Evolutionary conservation across 2,797 vertebrate species (phyloP).

Genomic region (Chrysocyon brachyurus): DNA sequence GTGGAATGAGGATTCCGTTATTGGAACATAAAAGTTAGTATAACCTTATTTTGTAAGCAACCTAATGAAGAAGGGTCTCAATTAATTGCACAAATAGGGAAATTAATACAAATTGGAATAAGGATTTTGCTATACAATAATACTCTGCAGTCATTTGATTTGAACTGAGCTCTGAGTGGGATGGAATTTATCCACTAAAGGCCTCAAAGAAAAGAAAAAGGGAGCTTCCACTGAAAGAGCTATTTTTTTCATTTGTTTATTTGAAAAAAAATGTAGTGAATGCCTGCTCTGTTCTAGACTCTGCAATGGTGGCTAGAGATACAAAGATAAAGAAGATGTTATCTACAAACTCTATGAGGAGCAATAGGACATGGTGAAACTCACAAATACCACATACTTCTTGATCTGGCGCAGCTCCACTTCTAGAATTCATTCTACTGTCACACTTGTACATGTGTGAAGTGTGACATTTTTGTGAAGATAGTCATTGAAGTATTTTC

Average conservation of each 20-base stretch:
- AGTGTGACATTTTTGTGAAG: not conserved
- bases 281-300: not conserved
- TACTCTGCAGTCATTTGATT: not conserved
- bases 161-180: not conserved
- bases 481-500: not conserved
- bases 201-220: not conserved
- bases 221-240: not conserved
- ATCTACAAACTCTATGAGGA: not conserved
- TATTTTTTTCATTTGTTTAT: not conserved
- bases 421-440: not conserved
- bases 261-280: not conserved
- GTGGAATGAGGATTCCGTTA: constrained; percentile 36
- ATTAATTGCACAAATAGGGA: constrained; percentile 21
- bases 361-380: not conserved
- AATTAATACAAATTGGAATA: constrained; percentile 27
- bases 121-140: constrained; percentile 59
- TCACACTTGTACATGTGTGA: not conserved
- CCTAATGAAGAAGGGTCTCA: not conserved
- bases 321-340: not conserved
- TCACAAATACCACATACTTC: not conserved
- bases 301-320: not conserved
- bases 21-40: constrained; percentile 52
- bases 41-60: constrained; percentile 67
- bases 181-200: not conserved
- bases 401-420: not conserved